These are phyloP conservation scores for Eristalis arbustorum DNA, from an alignment of 2,888 invertebrate species.

Conservation along the genomic window DNA sequence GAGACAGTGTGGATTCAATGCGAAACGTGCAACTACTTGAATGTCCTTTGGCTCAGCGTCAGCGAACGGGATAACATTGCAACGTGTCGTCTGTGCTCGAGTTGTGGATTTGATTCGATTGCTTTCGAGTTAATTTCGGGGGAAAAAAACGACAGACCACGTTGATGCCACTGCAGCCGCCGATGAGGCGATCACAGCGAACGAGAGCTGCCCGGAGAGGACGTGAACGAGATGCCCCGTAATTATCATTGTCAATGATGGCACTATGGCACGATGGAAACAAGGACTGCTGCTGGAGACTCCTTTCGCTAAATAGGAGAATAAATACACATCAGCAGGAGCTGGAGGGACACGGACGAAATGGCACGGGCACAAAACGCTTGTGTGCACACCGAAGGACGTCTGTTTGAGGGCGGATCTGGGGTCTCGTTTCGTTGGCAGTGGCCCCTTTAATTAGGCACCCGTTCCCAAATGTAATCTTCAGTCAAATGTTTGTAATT, in stretches of 20 bases:
- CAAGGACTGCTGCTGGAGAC: slow-evolving; percentile 1
- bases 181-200: neutral
- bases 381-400: slow-evolving; percentile 1
- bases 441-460: slow-evolving; percentile 46
- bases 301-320: slow-evolving; percentile 30
- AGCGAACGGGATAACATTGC: slow-evolving; percentile 39
- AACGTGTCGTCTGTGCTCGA: slow-evolving; percentile 62
- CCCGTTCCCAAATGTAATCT: slow-evolving; percentile 49
- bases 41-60: slow-evolving; percentile 27
- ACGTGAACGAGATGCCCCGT: slow-evolving; percentile 33
- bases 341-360: neutral
- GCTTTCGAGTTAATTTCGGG: slow-evolving; percentile 65
- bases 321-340: slow-evolving; percentile 21
- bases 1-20: slow-evolving; percentile 36
- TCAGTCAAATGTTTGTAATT: slow-evolving; percentile 52
- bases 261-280: neutral
- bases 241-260: slow-evolving; percentile 59
- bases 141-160: neutral
- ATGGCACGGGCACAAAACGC: too few species aligned
- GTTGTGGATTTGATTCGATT: slow-evolving; percentile 68
- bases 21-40: slow-evolving; percentile 63
- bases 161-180: neutral
- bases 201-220: neutral
- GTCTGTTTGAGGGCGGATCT: neutral
- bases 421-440: neutral